phyloP scores from a whole-genome alignment of 2,888 invertebrate genomes.

The Platycheirus rosarum region DNA sequence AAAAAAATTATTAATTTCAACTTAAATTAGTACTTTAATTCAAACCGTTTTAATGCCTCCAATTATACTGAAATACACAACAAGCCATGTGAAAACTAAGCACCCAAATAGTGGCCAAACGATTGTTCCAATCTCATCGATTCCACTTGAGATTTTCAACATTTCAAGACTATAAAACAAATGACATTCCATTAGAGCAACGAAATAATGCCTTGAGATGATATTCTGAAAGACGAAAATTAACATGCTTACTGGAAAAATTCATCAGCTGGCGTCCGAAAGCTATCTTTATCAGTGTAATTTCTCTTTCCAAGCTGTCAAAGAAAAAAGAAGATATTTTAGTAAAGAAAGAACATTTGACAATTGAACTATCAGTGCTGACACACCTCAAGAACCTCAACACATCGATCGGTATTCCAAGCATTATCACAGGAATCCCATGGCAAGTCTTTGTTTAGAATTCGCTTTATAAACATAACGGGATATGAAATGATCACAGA shows the following conservation, averaged over 20 bases:
- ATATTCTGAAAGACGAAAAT: background rate
- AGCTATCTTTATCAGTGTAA: slow-evolving; percentile 74
- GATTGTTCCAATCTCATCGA: slow-evolving; percentile 89
- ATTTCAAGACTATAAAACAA: slow-evolving; percentile 88
- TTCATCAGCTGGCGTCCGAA: slow-evolving; percentile 89
- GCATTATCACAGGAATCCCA: slow-evolving; percentile 90
- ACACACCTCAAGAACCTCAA: slow-evolving; percentile 79
- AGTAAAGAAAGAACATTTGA: background rate
- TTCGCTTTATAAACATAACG: slow-evolving; percentile 88
- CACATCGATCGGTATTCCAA: slow-evolving; percentile 92
- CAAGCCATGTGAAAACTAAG: slow-evolving; percentile 89
- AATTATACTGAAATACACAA: slow-evolving; percentile 92
- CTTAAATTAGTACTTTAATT: too few species aligned
- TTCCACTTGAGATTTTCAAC: slow-evolving; percentile 88
- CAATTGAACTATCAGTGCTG: too few species aligned
- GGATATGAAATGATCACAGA: slow-evolving; percentile 94
- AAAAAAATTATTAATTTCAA: slow-evolving; percentile 10
- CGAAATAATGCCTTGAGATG: too few species aligned
- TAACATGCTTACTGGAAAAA: slow-evolving; percentile 88
- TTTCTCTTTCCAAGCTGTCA: slow-evolving; percentile 74
- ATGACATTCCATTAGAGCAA: too few species aligned
- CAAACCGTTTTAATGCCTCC: slow-evolving; percentile 90
- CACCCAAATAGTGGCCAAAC: slow-evolving; percentile 91
- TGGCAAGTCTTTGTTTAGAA: slow-evolving; percentile 87
- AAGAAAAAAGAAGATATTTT: slow-evolving; percentile 3